These are phyloP conservation scores for Phalera bucephala DNA, from an alignment of 2,888 invertebrate species.

Conservation along the genomic window DNA sequence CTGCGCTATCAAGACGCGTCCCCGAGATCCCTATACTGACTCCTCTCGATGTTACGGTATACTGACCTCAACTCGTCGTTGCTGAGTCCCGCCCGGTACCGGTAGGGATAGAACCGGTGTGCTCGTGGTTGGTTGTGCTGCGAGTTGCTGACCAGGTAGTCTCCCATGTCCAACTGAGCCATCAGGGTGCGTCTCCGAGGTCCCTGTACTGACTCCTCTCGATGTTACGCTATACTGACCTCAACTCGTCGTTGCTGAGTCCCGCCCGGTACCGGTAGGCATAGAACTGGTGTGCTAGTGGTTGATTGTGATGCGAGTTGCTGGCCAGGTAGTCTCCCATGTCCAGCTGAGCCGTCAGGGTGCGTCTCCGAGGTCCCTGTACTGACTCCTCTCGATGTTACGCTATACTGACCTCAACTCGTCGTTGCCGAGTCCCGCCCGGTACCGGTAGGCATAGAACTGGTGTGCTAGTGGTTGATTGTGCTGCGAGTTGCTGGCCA, in stretches of 20 bases:
- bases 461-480: too few species aligned
- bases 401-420: conserved; percentile 89
- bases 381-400: too few species aligned
- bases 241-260: conserved; percentile 87
- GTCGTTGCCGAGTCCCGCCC: conserved; percentile 88
- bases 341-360: too few species aligned
- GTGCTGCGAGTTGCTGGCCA: conserved; percentile 84
- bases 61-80: conserved; percentile 88
- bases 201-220: too few species aligned
- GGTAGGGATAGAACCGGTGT: conserved; percentile 95
- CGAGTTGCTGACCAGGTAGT: conserved; percentile 87
- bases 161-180: conserved; percentile 85
- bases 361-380: too few species aligned
- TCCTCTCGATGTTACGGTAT: neutral
- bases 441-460: conserved; percentile 95
- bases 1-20: too few species aligned
- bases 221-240: too few species aligned
- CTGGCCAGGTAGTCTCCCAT: conserved; percentile 83
- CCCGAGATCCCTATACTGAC: too few species aligned
- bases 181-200: too few species aligned
- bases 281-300: conserved; percentile 96
- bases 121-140: conserved; percentile 83
- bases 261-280: conserved; percentile 93
- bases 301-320: too few species aligned
- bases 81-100: conserved; percentile 90